Base-by-base conservation (phyloP, 2,797 vertebrate species). In the Xenopus petersii region DNA sequence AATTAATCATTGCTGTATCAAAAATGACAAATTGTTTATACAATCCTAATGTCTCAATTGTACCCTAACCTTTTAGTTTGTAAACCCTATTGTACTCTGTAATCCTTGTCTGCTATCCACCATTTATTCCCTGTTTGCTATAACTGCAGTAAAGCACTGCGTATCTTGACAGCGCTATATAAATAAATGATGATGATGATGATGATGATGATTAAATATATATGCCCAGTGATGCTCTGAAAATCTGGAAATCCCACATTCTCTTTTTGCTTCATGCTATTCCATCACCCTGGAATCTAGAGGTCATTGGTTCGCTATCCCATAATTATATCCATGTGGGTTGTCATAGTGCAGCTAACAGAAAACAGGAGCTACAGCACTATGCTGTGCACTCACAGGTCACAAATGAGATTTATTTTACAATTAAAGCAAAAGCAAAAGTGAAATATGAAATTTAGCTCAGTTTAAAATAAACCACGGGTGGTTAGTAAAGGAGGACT, bases 301-400 rank as follows among this genome's bases (percentile, higher is more conserved):
- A 74, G 76, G 67, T 79, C 76, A 79, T 13, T 70, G 61, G 67
- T 73, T 73, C 61, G 63, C 49, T 55, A 70, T 60, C 70, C 46
- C 47, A 79, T 79, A 79, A 79, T 74, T 74, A 79, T 74, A 74
- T 74, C 71, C 76, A 79, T 79, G 67, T 79, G 76, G 67, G 72
- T 79, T 74, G 71, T 70, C 71, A 70, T 70, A 66, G 76, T 66
- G 36, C 76, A 61, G 70, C 71, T 79, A 79, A 74, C 76, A 74
- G 12, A 74, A 79, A 79, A 66, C 71, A 79, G 76, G 54, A 79
- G 76, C 54, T 59, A 60, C 69, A 21, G 58, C 10, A 59, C 61
- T 56, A 64, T 63, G 55, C 46, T 62, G 54, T 69, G 16, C 75
- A 36, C 59, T 70, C 59, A 51, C 63, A 64, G 66, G 67, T 54